Base-by-base conservation (phyloP, 2,888 invertebrate genomes). In the Aspidiotus rigidus region DNA sequence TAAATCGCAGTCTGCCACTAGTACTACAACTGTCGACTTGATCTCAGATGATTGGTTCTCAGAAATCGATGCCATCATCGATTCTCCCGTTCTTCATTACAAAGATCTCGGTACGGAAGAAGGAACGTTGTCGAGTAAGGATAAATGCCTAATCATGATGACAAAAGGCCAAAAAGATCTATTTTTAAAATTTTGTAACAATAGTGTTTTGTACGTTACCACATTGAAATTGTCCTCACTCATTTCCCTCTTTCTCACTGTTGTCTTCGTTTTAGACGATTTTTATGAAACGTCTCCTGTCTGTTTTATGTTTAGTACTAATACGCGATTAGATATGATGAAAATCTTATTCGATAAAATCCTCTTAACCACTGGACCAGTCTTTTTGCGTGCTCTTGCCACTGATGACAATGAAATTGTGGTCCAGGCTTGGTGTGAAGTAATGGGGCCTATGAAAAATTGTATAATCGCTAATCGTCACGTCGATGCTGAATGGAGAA, bases 271-370 rank as follows among this genome's bases (percentile, higher is more conserved):
- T 7, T 64, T 71, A 56, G 73, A 73, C 63, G 72, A 72, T 66
- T 69, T 72, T 42, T 72, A 73, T 61, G 72, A 70, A 42, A 73
- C 70, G 67, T 44, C 72, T 9, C 73, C 73, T 15, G 72, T 73
- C 42, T 69, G 69, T 67, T 73, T 72, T 17, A 72, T 73, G 73
- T 70, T 73, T 55, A 71, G 71, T 41, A 72, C 69, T 28, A 69
- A 70, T 49, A 44, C 49, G 8, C 53, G 60, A 15, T 55, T 49
- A 15, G 69, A 69, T 42, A 62, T 69, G 41, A 70, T 71, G 16
- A 70, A 71, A 53, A 56, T 69, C 28, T 69, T 71, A 17, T 73
- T 73, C 64, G 44, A 56, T 10, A 11, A 62, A 17, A 72, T 73
- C 15, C 70, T 69, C n/a, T 60, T 61, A 10, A 69, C 71, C 44